Evolutionary conservation across 2,797 vertebrate genomes (phyloP).

Genomic region (Cyprinella venusta): DNA sequence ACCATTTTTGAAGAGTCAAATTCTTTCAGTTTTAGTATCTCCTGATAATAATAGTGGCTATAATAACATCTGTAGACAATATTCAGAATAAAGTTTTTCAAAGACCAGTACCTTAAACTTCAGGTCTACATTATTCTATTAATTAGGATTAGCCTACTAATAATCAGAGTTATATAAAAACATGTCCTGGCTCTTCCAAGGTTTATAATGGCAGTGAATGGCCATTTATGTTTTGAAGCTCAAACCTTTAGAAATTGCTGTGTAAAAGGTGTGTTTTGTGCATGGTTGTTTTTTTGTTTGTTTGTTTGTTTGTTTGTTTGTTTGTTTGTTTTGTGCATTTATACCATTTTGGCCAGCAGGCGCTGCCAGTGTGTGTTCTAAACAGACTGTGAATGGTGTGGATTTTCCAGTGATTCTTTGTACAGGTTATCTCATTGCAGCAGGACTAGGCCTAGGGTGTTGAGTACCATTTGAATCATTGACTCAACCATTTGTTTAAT

Average conservation of each 20-base stretch:
- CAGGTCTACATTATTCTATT: not conserved
- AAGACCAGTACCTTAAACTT: not conserved
- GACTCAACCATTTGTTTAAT: not conserved
- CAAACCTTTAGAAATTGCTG: not conserved
- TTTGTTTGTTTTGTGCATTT: too few relatives aligned
- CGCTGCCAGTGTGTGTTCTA: not conserved
- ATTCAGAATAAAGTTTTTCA: not conserved
- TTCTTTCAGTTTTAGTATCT: not conserved
- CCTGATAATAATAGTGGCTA: not conserved
- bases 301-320: too few relatives aligned
- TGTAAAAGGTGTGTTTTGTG: not conserved
- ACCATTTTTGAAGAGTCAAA: not conserved
- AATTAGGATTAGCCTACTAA: too few relatives aligned
- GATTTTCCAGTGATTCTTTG: not conserved
- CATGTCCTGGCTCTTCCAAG: too few relatives aligned
- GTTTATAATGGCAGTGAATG: too few relatives aligned
- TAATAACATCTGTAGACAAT: not conserved
- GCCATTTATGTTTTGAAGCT: too few relatives aligned
- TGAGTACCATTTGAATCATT: constrained; percentile 1
- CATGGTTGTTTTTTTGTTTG: not conserved
- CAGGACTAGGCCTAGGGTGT: not conserved
- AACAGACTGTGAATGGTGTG: not conserved
- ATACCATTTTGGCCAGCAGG: not conserved
- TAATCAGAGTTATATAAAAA: too few relatives aligned
- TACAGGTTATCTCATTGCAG: not conserved